Conservation (phyloP, 1,140 invertebrate species). For the Anastrepha ludens region DNA sequence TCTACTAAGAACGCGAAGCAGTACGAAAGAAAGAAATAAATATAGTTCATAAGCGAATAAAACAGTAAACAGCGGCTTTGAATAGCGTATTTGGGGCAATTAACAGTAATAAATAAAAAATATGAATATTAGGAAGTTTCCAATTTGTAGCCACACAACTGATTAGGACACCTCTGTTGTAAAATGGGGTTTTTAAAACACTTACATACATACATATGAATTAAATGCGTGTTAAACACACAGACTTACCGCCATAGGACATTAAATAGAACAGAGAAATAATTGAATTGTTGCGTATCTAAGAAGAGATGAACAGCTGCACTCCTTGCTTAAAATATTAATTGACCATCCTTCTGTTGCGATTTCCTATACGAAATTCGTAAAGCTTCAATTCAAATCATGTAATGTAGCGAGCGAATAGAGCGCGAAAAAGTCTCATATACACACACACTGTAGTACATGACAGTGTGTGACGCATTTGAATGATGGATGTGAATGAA, state of each 20-base stretch:
- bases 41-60: background rate
- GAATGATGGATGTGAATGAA: too few relatives aligned
- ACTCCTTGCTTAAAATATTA: too few relatives aligned
- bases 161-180: background rate
- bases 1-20: background rate
- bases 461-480: too few relatives aligned
- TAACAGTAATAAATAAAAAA: background rate
- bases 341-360: too few relatives aligned
- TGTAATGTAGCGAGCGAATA: too few relatives aligned
- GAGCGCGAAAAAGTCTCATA: too few relatives aligned
- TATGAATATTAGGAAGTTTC: background rate
- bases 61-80: background rate
- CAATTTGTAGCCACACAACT: background rate
- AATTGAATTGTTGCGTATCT: background rate
- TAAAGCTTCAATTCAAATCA: too few relatives aligned
- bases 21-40: background rate
- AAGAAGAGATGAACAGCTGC: background rate
- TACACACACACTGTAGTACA: too few relatives aligned
- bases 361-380: too few relatives aligned
- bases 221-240: slow-evolving; percentile 3
- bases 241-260: background rate
- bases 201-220: background rate
- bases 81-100: background rate
- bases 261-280: background rate
- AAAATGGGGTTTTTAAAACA: slow-evolving; percentile 10